phyloP scores from a whole-genome alignment of 2,797 vertebrate genomes.

The Lacerta agilis region DNA sequence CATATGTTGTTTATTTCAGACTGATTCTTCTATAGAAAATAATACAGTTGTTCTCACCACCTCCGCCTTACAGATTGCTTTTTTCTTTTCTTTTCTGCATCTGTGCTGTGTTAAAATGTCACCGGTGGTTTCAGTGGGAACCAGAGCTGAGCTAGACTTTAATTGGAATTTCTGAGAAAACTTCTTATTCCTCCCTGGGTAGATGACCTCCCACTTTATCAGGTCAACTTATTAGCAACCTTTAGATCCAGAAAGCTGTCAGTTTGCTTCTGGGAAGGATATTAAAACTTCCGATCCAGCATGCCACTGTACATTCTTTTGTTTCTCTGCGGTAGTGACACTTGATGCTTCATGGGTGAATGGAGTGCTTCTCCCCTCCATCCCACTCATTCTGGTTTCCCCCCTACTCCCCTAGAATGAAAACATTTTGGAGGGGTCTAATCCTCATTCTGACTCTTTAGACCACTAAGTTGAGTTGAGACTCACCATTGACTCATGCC shows the following conservation, averaged over 20 bases:
- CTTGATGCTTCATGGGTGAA: not conserved
- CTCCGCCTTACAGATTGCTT: not conserved
- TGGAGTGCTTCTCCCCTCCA: not conserved
- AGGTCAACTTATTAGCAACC: constrained; percentile 9
- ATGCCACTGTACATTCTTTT: not conserved
- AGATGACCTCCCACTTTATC: constrained; percentile 5
- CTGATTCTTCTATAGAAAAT: not conserved
- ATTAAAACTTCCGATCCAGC: not conserved
- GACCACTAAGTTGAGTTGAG: not conserved
- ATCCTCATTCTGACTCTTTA: not conserved
- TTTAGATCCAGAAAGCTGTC: not conserved
- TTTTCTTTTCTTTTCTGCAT: not conserved
- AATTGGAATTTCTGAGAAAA: constrained; percentile 24
- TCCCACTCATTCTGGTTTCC: not conserved
- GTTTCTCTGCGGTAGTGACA: constrained; percentile 21
- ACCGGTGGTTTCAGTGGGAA: constrained; percentile 1
- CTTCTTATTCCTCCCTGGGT: not conserved
- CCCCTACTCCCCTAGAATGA: not conserved
- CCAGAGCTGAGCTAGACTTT: constrained; percentile 3
- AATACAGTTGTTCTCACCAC: not conserved
- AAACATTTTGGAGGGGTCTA: not conserved
- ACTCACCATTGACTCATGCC: not conserved
- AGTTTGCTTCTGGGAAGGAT: not conserved
- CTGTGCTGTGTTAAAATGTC: not conserved
- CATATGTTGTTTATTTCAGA: not conserved